phyloP scores from a whole-genome alignment of 2,888 invertebrate genomes.

The Synergus japonicus region DNA sequence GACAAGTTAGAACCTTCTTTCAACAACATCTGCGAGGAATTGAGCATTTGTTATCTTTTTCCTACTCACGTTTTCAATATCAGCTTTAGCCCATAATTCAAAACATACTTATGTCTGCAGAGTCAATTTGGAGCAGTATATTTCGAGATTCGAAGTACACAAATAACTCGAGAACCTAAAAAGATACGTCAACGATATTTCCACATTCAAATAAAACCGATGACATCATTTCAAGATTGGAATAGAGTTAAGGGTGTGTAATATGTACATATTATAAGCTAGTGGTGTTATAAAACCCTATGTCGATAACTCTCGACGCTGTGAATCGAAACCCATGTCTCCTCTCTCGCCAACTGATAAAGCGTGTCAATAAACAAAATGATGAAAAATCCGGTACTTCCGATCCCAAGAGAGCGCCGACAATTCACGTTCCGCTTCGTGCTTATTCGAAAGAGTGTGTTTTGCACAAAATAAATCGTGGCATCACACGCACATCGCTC shows the following conservation, averaged over 20 bases:
- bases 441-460: conserved; percentile 10
- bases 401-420: conserved; percentile 22
- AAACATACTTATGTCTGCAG: background rate
- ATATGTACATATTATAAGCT: no score
- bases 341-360: conserved; percentile 22
- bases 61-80: conserved; percentile 2
- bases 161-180: background rate
- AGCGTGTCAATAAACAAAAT: conserved; percentile 38
- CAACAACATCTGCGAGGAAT: conserved; percentile 13
- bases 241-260: background rate
- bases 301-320: conserved; percentile 2
- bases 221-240: background rate
- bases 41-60: background rate
- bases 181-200: background rate
- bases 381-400: conserved; percentile 27
- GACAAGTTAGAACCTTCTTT: conserved; percentile 1
- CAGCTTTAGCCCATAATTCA: background rate
- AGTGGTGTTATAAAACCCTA: background rate
- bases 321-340: conserved; percentile 11
- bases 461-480: conserved; percentile 29
- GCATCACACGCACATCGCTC: conserved; percentile 15
- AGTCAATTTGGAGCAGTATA: background rate
- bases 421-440: conserved; percentile 2
- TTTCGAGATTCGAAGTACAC: background rate
- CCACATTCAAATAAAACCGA: background rate